Evolutionary conservation across 2,797 vertebrate species (phyloP).

Genomic region (Anguilla anguilla): DNA sequence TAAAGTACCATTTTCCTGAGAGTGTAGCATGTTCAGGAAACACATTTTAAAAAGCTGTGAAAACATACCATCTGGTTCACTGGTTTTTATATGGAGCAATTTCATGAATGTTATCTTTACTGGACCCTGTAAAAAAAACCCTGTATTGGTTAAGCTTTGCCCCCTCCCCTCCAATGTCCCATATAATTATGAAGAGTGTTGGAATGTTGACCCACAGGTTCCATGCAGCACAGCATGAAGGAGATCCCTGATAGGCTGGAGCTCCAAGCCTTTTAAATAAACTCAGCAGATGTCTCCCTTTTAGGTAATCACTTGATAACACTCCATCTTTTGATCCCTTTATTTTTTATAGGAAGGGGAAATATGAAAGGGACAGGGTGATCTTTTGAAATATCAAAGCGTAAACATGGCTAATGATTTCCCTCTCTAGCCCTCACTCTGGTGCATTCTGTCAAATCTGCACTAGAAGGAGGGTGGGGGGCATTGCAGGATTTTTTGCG

Average conservation of each 20-base stretch:
- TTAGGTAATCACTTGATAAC: slow-evolving; percentile 33
- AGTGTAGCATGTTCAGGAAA: neutral
- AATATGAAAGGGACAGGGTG: slow-evolving; percentile 43
- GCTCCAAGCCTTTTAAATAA: slow-evolving; percentile 20
- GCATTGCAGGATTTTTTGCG: slow-evolving; percentile 16
- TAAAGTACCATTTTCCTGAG: too few relatives aligned
- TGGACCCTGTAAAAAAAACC: neutral
- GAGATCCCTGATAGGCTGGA: slow-evolving; percentile 9
- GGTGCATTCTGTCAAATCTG: slow-evolving; percentile 39
- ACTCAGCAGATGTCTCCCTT: slow-evolving; percentile 38
- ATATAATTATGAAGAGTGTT: neutral
- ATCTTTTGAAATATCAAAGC: slow-evolving; percentile 49
- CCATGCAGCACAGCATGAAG: slow-evolving; percentile 11
- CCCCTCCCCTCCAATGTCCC: neutral
- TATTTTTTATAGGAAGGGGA: slow-evolving; percentile 34
- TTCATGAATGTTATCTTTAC: neutral
- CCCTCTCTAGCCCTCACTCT: slow-evolving; percentile 18
- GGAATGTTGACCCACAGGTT: neutral
- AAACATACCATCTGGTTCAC: neutral
- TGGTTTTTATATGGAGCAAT: neutral
- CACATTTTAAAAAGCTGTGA: neutral
- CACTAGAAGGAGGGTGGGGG: slow-evolving; percentile 2
- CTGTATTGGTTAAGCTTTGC: neutral
- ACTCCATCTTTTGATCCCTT: slow-evolving; percentile 42
- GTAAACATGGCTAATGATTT: slow-evolving; percentile 48